Conservation (phyloP, 2,113 vertebrate genomes). For the Campylomormyrus numenius region DNA sequence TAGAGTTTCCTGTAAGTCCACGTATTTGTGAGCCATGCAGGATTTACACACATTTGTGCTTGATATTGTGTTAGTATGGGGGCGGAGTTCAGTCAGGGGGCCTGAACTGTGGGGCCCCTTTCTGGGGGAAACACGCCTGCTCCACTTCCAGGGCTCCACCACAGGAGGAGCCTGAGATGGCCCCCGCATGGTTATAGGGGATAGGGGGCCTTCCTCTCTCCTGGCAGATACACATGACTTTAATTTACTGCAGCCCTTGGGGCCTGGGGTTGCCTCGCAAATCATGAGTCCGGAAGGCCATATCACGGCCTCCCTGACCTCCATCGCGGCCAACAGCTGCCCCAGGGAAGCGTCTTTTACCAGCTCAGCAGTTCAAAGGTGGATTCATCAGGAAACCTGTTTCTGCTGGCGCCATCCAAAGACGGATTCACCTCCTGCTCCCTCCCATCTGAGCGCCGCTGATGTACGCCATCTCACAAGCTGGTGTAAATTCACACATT, state of each 20-base stretch:
- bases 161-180: not conserved
- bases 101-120: not conserved
- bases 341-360: not conserved
- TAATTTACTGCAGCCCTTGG: not conserved
- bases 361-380: not conserved
- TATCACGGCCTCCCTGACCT: not conserved
- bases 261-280: not conserved
- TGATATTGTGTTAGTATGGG: not conserved
- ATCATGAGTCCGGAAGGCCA: not conserved
- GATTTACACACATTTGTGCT: not conserved
- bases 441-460: not conserved
- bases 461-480: not conserved
- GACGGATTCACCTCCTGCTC: not conserved
- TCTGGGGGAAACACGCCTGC: not conserved
- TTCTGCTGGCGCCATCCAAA: not conserved
- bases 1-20: not conserved
- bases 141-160: not conserved
- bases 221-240: not conserved
- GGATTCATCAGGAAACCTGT: not conserved
- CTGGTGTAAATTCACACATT: not conserved
- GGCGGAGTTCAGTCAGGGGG: not conserved
- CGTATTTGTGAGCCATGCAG: not conserved
- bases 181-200: not conserved
- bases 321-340: not conserved
- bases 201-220: not conserved